Conservation (phyloP, 2,888 invertebrate species). For the Seira ritae region DNA sequence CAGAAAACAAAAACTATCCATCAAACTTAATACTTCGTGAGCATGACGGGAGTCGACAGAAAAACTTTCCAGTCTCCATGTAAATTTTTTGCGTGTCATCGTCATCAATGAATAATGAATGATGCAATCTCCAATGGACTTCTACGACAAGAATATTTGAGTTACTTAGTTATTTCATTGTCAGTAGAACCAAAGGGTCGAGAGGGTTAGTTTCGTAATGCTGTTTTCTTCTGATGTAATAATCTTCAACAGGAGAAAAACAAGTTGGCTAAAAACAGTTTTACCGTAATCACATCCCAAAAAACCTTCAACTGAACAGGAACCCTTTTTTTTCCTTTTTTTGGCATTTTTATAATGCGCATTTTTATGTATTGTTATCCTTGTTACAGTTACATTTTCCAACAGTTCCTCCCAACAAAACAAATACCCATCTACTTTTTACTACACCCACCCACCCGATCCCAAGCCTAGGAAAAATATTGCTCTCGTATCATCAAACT, state of each 20-base stretch:
- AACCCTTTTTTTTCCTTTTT: background rate
- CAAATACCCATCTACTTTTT: background rate
- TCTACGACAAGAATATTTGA: no score
- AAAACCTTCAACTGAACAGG: background rate
- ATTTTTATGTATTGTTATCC: background rate
- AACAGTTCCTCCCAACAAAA: background rate
- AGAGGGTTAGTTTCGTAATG: background rate
- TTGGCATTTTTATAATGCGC: background rate
- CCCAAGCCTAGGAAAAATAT: background rate
- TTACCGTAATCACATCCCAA: constrained; percentile 4
- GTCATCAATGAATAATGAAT: constrained; percentile 4
- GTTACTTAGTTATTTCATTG: no score
- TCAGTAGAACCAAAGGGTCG: background rate
- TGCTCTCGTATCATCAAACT: background rate
- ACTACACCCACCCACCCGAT: background rate
- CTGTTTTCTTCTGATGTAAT: background rate
- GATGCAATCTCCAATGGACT: background rate
- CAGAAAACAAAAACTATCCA: no score
- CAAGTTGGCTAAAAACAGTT: constrained; percentile 1
- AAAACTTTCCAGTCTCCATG: background rate
- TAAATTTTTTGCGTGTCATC: background rate
- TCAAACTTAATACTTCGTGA: no score
- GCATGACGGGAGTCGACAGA: no score
- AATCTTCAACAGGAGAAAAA: background rate
- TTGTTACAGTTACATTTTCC: background rate